Base-by-base conservation (phyloP, 2,797 vertebrate genomes). In the Lophius americanus region DNA sequence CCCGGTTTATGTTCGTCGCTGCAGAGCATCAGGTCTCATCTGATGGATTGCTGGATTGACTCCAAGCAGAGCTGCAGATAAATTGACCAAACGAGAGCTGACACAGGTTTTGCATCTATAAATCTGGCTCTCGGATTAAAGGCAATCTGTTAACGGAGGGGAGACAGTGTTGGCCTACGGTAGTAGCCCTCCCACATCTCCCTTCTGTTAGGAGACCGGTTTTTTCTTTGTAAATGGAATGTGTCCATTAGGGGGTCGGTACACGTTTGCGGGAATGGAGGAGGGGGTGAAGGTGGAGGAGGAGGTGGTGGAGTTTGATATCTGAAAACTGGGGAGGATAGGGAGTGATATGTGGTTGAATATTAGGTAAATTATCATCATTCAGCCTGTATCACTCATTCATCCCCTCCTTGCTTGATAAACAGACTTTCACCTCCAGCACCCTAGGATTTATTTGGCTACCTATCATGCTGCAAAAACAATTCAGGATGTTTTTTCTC, bases 11-110 rank as follows among this genome's bases (percentile, higher is more conserved):
- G 78, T 72, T 71, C 36, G 67, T 77, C 79, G 62, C 78, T 53
- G 82, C 83, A 48, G 73, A 82, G 65, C 72, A 49, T 38, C 60
- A 12, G 44, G 73, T 77, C 74, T 74, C 46, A 80, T 51, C 53
- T 64, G 39, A 37, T 35, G 51, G 75, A 68, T 75, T 23, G 63
- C 11, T 66, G 75, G 66, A 81, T 82, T 71, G 57, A 81, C 78
- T 74, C 78, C 13, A 43, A 83, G 82, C 75, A 72, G 74, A 82
- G 70, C 69, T 46, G 75, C 75, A 78, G 71, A 80, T 83, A 87
- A 88, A 85, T 88, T 88, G 91, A 86, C 88, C 85, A 79, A 87
- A 87, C 76, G 64, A 81, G 81, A 79, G 76, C 62, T 81, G 82
- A 76, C 73, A 85, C 61, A 53, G 70, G 79, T 83, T 85, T 72